Evolutionary conservation across 2,797 vertebrate species (phyloP).

Genomic region (Delichon dasypus): DNA sequence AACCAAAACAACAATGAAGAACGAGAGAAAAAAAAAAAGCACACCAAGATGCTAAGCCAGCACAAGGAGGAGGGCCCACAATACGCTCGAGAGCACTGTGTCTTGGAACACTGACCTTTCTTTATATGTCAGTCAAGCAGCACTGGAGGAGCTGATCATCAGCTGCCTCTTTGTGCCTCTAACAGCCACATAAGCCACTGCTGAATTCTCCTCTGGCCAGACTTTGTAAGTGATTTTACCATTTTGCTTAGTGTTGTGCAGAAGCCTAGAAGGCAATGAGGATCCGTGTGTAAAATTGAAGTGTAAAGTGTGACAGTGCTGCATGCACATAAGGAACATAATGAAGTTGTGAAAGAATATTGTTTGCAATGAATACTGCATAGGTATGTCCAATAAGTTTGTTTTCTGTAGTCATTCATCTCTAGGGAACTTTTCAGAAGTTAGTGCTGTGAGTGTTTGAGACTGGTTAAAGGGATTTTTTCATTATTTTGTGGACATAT

Average conservation of each 20-base stretch:
- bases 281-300: accelerated
- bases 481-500: not conserved
- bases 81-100: not conserved
- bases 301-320: not conserved
- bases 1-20: not conserved
- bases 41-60: not conserved
- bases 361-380: not conserved
- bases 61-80: not conserved
- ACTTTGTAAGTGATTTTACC: not conserved
- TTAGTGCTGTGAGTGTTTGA: accelerated
- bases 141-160: not conserved
- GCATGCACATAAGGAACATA: not conserved
- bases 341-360: not conserved
- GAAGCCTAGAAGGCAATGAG: not conserved
- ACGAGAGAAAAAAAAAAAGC: not conserved
- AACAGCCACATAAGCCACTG: not conserved
- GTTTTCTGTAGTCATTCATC: not conserved
- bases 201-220: not conserved
- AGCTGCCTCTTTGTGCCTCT: not conserved
- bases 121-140: not conserved
- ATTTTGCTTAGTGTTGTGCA: not conserved
- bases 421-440: not conserved
- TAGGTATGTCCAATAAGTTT: not conserved
- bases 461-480: not conserved
- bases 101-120: not conserved